phyloP scores from a whole-genome alignment of 2,888 invertebrate species.

The Dusona sp. region DNA sequence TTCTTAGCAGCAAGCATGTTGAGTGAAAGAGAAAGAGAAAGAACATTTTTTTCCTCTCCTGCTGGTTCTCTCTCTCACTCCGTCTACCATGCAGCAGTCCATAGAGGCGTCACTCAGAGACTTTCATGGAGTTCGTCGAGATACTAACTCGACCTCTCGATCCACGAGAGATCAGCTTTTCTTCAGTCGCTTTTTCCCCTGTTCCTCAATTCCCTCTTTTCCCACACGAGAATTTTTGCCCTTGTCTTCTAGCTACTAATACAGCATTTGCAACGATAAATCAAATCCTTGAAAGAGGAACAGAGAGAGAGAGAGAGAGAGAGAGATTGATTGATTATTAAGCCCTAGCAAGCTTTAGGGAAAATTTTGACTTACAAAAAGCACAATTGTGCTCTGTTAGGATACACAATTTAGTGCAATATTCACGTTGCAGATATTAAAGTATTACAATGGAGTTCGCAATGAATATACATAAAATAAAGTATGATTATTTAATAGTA shows the following conservation, averaged over 20 bases:
- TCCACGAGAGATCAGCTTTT: conserved; percentile 74
- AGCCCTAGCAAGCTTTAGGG: too few species aligned
- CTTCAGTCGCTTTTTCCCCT: conserved; percentile 69
- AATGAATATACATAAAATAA: too few species aligned
- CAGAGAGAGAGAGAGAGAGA: too few species aligned
- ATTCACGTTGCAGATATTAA: too few species aligned
- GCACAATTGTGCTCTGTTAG: too few species aligned
- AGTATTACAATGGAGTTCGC: too few species aligned
- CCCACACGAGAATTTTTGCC: conserved; percentile 6
- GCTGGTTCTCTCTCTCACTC: conserved; percentile 72
- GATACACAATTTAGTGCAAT: too few species aligned
- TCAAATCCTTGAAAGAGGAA: too few species aligned
- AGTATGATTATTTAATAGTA: too few species aligned
- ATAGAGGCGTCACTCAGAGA: conserved; percentile 83
- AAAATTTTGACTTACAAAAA: too few species aligned
- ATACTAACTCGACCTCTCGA: conserved; percentile 68
- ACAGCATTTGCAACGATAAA: conserved; percentile 13
- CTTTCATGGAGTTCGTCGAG: conserved; percentile 54
- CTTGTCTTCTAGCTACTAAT: not conserved
- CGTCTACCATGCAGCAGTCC: conserved; percentile 78
- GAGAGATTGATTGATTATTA: too few species aligned
- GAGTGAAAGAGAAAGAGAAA: conserved; percentile 69
- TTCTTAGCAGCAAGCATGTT: conserved; percentile 28
- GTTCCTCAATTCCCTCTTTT: conserved; percentile 51
- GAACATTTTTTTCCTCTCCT: conserved; percentile 60